These are phyloP conservation scores for Drosophila nannoptera DNA, from an alignment of 1,140 invertebrate species.

Conservation along the genomic window DNA sequence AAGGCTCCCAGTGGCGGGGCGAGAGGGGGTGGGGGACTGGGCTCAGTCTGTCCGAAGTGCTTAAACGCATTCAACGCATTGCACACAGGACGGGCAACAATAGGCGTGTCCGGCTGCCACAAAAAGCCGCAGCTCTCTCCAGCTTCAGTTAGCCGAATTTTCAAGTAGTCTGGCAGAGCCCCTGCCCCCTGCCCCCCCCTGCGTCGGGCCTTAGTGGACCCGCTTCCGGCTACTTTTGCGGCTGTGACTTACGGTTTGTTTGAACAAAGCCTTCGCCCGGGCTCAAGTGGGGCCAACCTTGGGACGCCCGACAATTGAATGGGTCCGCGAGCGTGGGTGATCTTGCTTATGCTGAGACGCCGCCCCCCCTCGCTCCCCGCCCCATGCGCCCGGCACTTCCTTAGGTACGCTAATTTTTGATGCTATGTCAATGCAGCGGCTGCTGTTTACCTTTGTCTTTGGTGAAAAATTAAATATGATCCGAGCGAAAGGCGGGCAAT, in stretches of 20 bases:
- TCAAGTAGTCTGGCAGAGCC: constrained; percentile 34
- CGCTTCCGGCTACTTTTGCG: constrained; percentile 40
- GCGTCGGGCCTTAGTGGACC: constrained; percentile 1
- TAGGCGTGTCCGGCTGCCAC: constrained; percentile 36
- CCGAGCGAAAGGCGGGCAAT: constrained; percentile 17
- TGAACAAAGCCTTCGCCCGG: constrained; percentile 38
- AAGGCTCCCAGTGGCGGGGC: constrained; percentile 29
- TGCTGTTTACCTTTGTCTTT: constrained; percentile 50
- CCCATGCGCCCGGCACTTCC: constrained; percentile 55
- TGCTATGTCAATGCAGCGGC: constrained; percentile 47
- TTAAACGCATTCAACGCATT: constrained; percentile 54
- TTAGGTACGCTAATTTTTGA: constrained; percentile 63
- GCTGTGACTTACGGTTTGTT: constrained; percentile 62
- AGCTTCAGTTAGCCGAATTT: constrained; percentile 46
- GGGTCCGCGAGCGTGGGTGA: constrained; percentile 15
- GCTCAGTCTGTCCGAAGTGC: constrained; percentile 50
- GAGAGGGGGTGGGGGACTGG: not conserved
- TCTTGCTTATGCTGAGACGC: not conserved
- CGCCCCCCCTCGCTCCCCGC: not conserved
- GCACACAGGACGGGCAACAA: constrained; percentile 43
- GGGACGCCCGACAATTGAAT: not conserved
- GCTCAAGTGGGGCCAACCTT: constrained; percentile 41
- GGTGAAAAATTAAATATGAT: constrained; percentile 52
- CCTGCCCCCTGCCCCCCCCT: not conserved
- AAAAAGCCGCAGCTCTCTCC: constrained; percentile 23